Conservation (phyloP, 2,797 vertebrate species). For the Amblyopsis hoosieri region DNA sequence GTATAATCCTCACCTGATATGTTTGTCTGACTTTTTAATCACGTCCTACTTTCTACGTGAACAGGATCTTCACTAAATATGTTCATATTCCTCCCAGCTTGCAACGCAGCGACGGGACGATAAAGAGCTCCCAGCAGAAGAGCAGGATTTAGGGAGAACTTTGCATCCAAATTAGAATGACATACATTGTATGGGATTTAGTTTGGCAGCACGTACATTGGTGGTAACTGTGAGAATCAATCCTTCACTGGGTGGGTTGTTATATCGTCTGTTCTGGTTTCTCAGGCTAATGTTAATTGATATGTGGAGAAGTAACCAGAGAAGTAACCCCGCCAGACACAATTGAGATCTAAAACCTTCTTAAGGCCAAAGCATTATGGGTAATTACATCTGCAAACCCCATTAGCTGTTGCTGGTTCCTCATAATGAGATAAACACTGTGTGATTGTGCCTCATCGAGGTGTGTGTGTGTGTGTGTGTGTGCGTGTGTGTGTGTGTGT, state of each 20-base stretch:
- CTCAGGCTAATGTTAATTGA: background rate
- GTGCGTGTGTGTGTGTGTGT: too few species aligned
- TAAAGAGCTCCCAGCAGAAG: background rate
- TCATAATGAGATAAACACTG: slow-evolving; percentile 39
- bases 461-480: too few species aligned
- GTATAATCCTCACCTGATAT: too few species aligned
- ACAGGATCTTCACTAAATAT: too few species aligned
- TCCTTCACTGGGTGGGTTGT: background rate
- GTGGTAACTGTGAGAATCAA: background rate
- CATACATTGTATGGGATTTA: too few species aligned
- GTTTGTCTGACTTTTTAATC: too few species aligned
- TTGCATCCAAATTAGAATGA: too few species aligned
- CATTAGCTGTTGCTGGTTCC: slow-evolving; percentile 51
- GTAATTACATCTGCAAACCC: slow-evolving; percentile 62
- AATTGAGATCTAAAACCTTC: slow-evolving; percentile 62
- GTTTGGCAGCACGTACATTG: background rate
- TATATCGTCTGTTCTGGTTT: background rate
- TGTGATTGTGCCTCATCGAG: too few species aligned
- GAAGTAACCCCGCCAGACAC: background rate
- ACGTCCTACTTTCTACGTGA: too few species aligned
- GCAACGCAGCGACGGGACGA: too few species aligned
- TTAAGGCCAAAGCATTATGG: slow-evolving; percentile 54
- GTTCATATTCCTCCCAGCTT: too few species aligned
- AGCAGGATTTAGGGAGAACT: background rate
- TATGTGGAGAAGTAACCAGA: too few species aligned